Base-by-base conservation (phyloP, 2,888 invertebrate genomes). In the Aleiodes leptofemur region DNA sequence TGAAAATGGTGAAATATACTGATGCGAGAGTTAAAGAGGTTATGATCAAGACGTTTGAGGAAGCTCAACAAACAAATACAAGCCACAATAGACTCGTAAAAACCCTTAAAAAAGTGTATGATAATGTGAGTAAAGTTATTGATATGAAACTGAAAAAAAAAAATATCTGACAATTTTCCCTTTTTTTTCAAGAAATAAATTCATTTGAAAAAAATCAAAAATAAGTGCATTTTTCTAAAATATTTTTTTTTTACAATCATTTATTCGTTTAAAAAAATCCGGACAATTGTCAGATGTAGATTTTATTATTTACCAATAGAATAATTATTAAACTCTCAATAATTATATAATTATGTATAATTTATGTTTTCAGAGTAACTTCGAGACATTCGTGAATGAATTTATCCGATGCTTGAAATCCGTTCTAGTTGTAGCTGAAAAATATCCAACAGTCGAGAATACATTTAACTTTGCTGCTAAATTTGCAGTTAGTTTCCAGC, bases 401-500 rank as follows among this genome's bases (percentile, higher is more conserved):
- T 81, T 74, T 38, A 74, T 78, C 8, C 11, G 31, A 2, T 79
- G 76, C 38, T 8, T 80, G 16, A 70, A 68, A 80, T 91, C 93
- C 72, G 90, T 93, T 31, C 92, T 96, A 83, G 91, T 93, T 0
- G 92, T 92, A 69, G 93, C 93, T 11, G 94, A 95, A 79, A 92
- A 92, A 13, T 94, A 94, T 84, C 92, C 93, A 8, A 92, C 92
- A 82, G 93, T 95, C 0, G 93, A 95, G 82, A 91, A 94, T 51
- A 92, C 93, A 0, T 89, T 96, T 1, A 91, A 93, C 77, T 96
- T 95, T 90, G 93, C 94, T 31, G 93, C 95, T 0, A 94, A 93
- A 78, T 96, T 95, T 88, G 92, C 93, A 64, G 91, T 92, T 1
- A 91, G 93, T 0, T 90, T 94, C 31, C 91, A 92, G 3, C 13